A percentile compares a stretch with the other conserved stretches of the same genome.
phyloP scores from a whole-genome alignment of 53 echinoderm and acorn worm genomes.

The Arbacia lixula region DNA sequence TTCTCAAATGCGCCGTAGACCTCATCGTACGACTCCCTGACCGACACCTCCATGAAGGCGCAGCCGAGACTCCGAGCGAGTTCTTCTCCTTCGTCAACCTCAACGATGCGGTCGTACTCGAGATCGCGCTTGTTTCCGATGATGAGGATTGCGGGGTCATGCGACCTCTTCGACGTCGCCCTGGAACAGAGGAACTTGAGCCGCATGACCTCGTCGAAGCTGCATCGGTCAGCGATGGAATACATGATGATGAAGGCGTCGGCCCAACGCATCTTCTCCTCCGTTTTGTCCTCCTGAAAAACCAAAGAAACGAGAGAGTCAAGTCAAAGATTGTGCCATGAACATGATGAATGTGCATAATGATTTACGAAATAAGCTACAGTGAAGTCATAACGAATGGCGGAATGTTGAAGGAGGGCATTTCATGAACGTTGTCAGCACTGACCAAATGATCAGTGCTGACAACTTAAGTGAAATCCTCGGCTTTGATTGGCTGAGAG shows the following conservation, averaged over 20 bases:
- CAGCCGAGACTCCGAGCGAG: slow-evolving; percentile 78
- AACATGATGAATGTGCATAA: no score
- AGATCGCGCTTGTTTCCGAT: slow-evolving; percentile 92
- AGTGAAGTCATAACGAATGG: no score
- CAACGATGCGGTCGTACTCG: slow-evolving; percentile 82
- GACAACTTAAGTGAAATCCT: no score
- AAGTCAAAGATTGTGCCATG: no score
- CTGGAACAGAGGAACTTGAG: slow-evolving; percentile 82
- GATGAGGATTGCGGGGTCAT: slow-evolving; percentile 87
- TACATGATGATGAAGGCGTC: slow-evolving; percentile 97
- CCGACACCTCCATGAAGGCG: slow-evolving; percentile 77
- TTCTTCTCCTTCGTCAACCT: slow-evolving; percentile 68
- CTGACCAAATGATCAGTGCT: no score
- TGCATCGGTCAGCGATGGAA: slow-evolving; percentile 90
- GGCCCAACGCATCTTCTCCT: slow-evolving; percentile 95
- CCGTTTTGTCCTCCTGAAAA: slow-evolving; percentile 80
- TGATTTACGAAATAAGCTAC: no score
- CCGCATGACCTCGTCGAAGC: slow-evolving; percentile 93
- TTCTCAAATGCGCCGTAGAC: slow-evolving; percentile 73
- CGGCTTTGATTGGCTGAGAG: no score
- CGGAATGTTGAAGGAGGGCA: no score
- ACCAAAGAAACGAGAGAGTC: neutral
- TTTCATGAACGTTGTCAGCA: no score
- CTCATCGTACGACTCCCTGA: slow-evolving; percentile 84
- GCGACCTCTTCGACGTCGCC: slow-evolving; percentile 70